Conservation (phyloP, 1,140 invertebrate genomes). For the Drosophila nigromelanica region DNA sequence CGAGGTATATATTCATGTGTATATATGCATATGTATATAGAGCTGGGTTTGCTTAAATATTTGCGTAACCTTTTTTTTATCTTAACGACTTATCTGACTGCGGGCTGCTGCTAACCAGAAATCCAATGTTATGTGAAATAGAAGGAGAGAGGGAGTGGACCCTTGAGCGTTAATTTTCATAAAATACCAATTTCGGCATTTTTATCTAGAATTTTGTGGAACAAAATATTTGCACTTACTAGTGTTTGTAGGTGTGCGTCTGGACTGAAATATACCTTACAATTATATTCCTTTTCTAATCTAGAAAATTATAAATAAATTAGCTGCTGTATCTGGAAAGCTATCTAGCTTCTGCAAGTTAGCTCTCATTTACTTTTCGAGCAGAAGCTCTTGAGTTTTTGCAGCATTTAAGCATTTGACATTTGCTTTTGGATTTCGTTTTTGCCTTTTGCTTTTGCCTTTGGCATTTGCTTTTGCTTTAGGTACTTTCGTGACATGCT, state of each 20-base stretch:
- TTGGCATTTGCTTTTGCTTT: conserved; percentile 30
- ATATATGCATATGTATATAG: conserved; percentile 1
- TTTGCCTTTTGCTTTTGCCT: conserved; percentile 52
- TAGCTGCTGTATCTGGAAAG: conserved; percentile 8
- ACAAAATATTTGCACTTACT: conserved; percentile 35
- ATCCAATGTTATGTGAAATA: conserved; percentile 4
- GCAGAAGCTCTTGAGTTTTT: conserved; percentile 1
- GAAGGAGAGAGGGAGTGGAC: conserved; percentile 2
- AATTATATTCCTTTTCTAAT: conserved; percentile 37
- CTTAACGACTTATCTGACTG: conserved; percentile 72
- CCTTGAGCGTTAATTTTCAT: conserved; percentile 78
- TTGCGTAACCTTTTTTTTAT: conserved; percentile 80
- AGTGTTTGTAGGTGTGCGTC: conserved; percentile 2
- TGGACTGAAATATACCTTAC: conserved; percentile 23
- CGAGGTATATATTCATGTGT: neutral
- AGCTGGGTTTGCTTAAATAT: conserved; percentile 54
- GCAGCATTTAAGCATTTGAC: conserved; percentile 50
- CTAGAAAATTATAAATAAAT: conserved; percentile 36
- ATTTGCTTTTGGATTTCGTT: conserved; percentile 56
- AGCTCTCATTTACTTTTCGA: neutral
- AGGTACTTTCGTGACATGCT: conserved; percentile 52
- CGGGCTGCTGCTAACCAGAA: conserved; percentile 43
- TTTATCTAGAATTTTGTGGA: conserved; percentile 58
- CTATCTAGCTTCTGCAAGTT: conserved; percentile 1
- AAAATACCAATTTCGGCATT: conserved; percentile 77